Evolutionary conservation across 2,888 invertebrate genomes (phyloP).

Genomic region (Acanthosepion lycidas): DNA sequence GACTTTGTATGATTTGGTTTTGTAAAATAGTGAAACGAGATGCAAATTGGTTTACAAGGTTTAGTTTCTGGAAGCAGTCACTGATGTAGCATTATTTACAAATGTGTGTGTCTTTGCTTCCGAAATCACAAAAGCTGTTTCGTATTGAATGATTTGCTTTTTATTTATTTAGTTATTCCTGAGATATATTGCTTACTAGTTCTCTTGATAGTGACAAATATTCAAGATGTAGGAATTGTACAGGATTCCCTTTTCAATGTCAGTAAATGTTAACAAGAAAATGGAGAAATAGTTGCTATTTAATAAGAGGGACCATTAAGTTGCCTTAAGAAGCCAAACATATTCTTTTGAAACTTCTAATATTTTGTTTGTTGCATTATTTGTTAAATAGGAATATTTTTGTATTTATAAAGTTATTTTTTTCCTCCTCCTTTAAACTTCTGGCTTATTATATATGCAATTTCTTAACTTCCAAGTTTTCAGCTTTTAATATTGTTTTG

Average conservation of each 20-base stretch:
- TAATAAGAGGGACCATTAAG: conserved; percentile 9
- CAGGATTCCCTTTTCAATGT: neutral
- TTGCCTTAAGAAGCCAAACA: neutral
- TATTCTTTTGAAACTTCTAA: neutral
- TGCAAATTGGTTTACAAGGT: neutral
- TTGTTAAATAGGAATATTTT: neutral
- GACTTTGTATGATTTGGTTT: neutral
- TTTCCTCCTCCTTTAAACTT: neutral
- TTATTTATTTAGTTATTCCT: too few relatives aligned
- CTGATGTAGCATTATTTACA: neutral
- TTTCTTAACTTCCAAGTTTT: neutral
- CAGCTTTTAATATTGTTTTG: neutral
- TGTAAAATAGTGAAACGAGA: neutral
- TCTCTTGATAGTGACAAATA: neutral
- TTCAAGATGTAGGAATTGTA: neutral
- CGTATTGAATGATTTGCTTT: neutral
- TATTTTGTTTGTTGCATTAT: neutral
- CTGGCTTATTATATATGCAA: neutral
- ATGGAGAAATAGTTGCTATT: neutral
- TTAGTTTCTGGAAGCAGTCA: neutral
- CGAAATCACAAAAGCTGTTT: neutral
- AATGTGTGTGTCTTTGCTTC: neutral
- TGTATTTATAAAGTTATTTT: neutral
- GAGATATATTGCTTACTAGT: neutral
- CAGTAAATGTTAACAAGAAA: neutral